Evolutionary conservation across 2,113 vertebrate genomes (phyloP).

Genomic region (Chionodraco myersi): DNA sequence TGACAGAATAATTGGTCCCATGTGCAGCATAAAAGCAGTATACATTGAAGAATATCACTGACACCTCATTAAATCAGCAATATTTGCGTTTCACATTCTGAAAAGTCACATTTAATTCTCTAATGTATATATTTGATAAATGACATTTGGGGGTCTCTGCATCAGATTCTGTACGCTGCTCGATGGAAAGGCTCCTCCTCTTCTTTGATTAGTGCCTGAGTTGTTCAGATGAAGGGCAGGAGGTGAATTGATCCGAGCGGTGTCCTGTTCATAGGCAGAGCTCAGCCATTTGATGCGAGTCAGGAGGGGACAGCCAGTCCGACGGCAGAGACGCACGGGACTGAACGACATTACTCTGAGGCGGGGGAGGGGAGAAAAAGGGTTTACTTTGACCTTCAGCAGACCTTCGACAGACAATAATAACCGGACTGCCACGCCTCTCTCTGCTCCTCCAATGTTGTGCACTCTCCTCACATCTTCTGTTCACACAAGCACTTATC

Average conservation of each 20-base stretch:
- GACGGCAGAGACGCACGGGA: constrained; percentile 24
- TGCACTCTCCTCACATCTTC: constrained; percentile 14
- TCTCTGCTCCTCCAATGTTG: constrained; percentile 14
- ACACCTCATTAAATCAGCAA: constrained; percentile 61
- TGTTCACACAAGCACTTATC: constrained; percentile 9
- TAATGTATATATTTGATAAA: constrained; percentile 57
- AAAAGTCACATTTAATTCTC: constrained; percentile 56
- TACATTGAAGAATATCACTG: constrained; percentile 49
- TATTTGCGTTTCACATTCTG: constrained; percentile 58
- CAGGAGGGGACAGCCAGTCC: constrained; percentile 46
- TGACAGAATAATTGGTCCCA: constrained; percentile 69
- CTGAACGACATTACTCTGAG: constrained; percentile 55
- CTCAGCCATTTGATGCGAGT: constrained; percentile 59
- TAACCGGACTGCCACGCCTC: constrained; percentile 46
- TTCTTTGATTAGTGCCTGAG: constrained; percentile 68
- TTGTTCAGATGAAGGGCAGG: constrained; percentile 66
- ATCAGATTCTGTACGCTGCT: constrained; percentile 9
- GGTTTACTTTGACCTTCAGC: constrained; percentile 66
- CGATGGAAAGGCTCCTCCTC: constrained; percentile 45
- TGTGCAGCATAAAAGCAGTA: constrained; percentile 51
- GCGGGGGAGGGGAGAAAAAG: constrained; percentile 33
- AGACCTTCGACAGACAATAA: constrained; percentile 73
- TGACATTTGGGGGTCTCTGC: constrained; percentile 16
- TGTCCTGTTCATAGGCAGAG: constrained; percentile 63
- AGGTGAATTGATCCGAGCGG: constrained; percentile 76